phyloP scores from a whole-genome alignment of 1,140 invertebrate species.

The Notospermus geniculatus region DNA sequence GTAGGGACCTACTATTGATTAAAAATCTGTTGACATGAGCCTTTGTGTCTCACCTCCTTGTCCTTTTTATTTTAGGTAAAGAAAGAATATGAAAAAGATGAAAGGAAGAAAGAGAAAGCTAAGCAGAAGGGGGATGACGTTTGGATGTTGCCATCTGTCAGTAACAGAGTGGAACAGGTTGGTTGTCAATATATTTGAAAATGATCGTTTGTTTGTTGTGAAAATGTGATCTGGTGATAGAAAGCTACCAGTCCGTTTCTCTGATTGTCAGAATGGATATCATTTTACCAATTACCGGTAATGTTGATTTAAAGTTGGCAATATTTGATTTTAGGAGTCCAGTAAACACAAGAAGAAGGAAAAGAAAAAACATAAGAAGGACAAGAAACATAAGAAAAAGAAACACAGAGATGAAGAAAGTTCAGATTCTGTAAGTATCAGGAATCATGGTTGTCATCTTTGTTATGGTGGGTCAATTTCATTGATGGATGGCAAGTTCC shows the following conservation, averaged over 20 bases:
- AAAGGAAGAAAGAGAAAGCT: conserved; percentile 40
- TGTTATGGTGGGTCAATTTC: too few species aligned
- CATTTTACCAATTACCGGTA: conserved; percentile 21
- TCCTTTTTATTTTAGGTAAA: conserved; percentile 40
- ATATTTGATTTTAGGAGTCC: too few species aligned
- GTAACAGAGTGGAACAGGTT: conserved; percentile 39
- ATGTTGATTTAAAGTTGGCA: too few species aligned
- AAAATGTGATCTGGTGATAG: neutral
- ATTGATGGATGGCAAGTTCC: too few species aligned
- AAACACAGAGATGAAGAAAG: conserved; percentile 6
- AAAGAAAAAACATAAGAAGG: conserved; percentile 24
- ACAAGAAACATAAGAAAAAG: conserved; percentile 16
- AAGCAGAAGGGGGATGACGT: conserved; percentile 41
- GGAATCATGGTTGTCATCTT: too few species aligned
- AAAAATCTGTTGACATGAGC: too few species aligned
- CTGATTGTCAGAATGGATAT: neutral
- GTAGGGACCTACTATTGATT: too few species aligned
- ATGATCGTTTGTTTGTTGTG: neutral
- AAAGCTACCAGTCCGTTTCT: neutral
- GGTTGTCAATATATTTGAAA: neutral
- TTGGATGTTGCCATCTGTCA: conserved; percentile 48
- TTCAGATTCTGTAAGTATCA: neutral
- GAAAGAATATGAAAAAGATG: conserved; percentile 40
- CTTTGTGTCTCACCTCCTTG: too few species aligned
- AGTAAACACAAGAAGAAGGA: conserved; percentile 36